phyloP scores from a whole-genome alignment of 2,888 invertebrate genomes.

The Xestia sexstrigata region DNA sequence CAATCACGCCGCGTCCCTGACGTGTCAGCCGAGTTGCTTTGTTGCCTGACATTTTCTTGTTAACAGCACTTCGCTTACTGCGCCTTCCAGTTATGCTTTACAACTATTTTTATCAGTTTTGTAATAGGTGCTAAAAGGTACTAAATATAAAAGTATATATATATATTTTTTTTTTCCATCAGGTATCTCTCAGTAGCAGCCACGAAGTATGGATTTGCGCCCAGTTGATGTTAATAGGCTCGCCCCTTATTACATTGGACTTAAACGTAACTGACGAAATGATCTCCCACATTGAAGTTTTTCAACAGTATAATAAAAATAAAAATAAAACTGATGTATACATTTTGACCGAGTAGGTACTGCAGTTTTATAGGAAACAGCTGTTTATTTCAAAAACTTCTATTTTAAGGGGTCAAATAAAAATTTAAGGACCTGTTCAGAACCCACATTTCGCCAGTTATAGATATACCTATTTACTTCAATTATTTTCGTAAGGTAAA shows the following conservation, averaged over 20 bases:
- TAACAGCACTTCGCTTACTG: slow-evolving; percentile 76
- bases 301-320: too few species aligned
- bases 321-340: too few species aligned
- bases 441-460: too few species aligned
- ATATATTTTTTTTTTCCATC: too few species aligned
- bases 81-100: slow-evolving; percentile 67
- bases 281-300: too few species aligned
- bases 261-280: background rate
- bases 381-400: too few species aligned
- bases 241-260: background rate
- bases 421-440: too few species aligned
- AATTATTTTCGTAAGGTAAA: background rate
- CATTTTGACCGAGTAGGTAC: too few species aligned
- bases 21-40: slow-evolving; percentile 81
- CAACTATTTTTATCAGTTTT: slow-evolving; percentile 49
- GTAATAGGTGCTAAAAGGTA: slow-evolving; percentile 16
- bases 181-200: background rate
- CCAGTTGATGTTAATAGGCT: background rate
- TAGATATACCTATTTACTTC: background rate
- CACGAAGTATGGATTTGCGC: background rate
- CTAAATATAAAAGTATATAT: too few species aligned
- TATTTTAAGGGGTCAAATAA: too few species aligned
- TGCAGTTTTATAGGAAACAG: too few species aligned
- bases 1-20: slow-evolving; percentile 83
- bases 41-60: slow-evolving; percentile 88